Evolutionary conservation across 2,797 vertebrate species (phyloP).

Genomic region (Pagetopsis macropterus): DNA sequence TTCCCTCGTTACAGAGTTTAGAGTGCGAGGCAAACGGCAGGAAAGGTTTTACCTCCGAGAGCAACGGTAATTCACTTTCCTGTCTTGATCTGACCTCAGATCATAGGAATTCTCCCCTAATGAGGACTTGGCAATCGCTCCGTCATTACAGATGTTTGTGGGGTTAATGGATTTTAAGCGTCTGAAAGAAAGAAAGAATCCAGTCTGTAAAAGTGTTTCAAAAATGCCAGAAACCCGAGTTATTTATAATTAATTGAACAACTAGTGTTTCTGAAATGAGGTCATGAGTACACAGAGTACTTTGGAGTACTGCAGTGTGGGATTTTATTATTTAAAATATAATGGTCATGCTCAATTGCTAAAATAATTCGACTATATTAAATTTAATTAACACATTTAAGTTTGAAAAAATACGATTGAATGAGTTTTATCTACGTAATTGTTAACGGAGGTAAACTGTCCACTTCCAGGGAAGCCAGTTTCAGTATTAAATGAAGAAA

Average conservation of each 20-base stretch:
- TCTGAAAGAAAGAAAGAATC: background rate
- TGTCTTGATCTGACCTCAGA: background rate
- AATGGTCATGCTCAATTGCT: too few species aligned
- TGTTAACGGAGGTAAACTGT: too few species aligned
- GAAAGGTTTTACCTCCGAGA: conserved; percentile 70
- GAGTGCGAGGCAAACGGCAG: conserved; percentile 68
- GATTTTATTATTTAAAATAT: too few species aligned
- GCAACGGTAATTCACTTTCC: conserved; percentile 69
- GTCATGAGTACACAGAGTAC: too few species aligned
- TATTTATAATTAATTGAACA: background rate
- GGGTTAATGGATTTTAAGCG: background rate
- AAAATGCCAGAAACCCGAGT: background rate
- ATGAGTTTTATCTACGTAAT: too few species aligned
- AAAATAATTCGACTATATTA: too few species aligned
- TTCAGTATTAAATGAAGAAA: too few species aligned
- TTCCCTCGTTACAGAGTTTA: conserved; percentile 57
- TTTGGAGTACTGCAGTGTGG: too few species aligned
- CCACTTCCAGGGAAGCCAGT: too few species aligned
- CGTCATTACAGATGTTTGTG: background rate
- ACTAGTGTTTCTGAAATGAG: too few species aligned
- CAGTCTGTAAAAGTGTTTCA: background rate
- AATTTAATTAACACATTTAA: too few species aligned
- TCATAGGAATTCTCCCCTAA: conserved; percentile 2
- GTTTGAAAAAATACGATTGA: too few species aligned
- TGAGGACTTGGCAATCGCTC: background rate